Base-by-base conservation (phyloP, 1,140 invertebrate species). In the Dreissena rostriformis region DNA sequence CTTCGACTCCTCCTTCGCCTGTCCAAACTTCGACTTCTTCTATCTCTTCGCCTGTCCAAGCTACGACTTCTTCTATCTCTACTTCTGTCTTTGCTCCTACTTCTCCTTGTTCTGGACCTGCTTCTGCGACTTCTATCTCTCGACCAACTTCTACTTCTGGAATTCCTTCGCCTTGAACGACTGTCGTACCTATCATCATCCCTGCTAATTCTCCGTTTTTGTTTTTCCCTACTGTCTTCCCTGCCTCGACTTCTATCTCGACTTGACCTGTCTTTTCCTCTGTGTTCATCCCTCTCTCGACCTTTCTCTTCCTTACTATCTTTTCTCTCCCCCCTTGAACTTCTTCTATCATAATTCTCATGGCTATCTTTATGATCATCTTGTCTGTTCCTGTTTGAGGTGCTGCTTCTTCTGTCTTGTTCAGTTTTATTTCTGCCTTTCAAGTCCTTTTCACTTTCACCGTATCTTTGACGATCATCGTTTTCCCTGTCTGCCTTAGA, bases 101-200 rank as follows among this genome's bases (percentile, higher is more conserved):
- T 84, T 80, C 82, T 82, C 29, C 53, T 63, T 22, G 72, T 68
- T 29, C 73, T 84, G 72, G 71, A 71, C 29, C 68, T 53, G 53
- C 77, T 84, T 65, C 79, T 73, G 51, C 75, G 78, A 39, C 66
- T 68, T 77, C 80, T 78, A 26, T 82, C 71, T 28, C 77, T 67
- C 10, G 80, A 74, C 22, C 80, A 84, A 84, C 85, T 83, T 29
- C 80, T 77, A 28, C 84, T 84, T 52, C 78, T 53, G 11, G 76
- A 80, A 53, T 77, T n/a, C n/a, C 82, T 81, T 61, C 89, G 39
- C 39, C 39, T 87, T 26, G 55, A 73, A n/a, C 80, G 79, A 39
- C 8, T 39, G 53, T 87, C 77, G 63, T 75, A 66, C 19, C 84
- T 83, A 0, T 77, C 65, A 65, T 67, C 72, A 73, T 82, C 57